phyloP scores from a whole-genome alignment of 2,113 vertebrate species.

The Antechinus stuartii region DNA sequence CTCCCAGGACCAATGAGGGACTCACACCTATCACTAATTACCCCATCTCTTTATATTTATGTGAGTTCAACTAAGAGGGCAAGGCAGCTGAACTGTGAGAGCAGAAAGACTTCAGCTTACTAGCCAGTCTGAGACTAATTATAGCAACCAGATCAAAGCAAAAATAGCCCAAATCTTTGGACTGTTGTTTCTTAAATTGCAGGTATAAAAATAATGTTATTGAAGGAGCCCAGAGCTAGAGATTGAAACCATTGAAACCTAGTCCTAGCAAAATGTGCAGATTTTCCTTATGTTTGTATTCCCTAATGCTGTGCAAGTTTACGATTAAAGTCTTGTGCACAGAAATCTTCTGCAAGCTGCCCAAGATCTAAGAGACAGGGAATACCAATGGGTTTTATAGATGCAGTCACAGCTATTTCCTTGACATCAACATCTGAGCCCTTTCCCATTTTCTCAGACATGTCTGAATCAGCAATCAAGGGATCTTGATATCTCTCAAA shows the following conservation, averaged over 20 bases:
- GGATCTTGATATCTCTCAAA: too few species aligned
- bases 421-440: neutral
- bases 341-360: neutral
- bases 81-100: neutral
- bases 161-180: neutral
- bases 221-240: neutral
- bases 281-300: neutral
- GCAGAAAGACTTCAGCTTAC: neutral
- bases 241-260: neutral
- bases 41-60: neutral
- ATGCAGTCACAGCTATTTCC: neutral
- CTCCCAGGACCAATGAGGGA: neutral
- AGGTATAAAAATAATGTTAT: neutral
- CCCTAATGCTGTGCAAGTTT: neutral
- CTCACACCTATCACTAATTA: neutral
- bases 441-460: neutral
- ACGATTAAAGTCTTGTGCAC: neutral
- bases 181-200: neutral
- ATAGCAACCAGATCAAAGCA: neutral
- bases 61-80: neutral
- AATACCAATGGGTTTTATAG: neutral
- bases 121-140: neutral
- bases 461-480: neutral
- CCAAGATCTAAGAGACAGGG: neutral
- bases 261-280: neutral